Evolutionary conservation across 2,113 vertebrate genomes (phyloP).

Genomic region (Crotophaga sulcirostris): DNA sequence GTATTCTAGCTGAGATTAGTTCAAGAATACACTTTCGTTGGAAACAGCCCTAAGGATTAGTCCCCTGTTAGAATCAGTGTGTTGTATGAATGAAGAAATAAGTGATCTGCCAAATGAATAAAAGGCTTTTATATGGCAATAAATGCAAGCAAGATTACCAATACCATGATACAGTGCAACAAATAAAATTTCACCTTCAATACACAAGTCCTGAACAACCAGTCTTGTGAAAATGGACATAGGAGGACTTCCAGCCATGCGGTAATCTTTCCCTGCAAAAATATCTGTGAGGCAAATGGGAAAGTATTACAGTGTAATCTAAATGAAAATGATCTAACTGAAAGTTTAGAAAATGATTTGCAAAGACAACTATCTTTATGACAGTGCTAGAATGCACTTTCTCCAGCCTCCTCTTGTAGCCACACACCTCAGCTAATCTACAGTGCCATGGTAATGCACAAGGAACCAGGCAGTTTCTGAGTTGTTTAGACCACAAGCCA

Average conservation of each 20-base stretch:
- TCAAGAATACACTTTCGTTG: neutral
- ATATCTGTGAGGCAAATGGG: neutral
- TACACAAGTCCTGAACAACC: neutral
- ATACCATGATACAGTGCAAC: neutral
- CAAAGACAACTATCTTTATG: neutral
- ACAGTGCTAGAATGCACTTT: neutral
- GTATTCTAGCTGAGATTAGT: neutral
- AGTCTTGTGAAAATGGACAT: rapidly evolving
- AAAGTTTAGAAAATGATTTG: neutral
- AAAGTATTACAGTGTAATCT: neutral
- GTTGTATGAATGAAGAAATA: neutral
- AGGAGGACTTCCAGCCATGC: neutral
- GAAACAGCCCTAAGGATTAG: neutral
- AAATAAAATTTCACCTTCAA: neutral
- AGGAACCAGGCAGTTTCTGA: slow-evolving; percentile 22
- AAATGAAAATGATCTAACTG: neutral
- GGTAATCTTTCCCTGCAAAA: neutral
- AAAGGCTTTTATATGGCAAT: neutral
- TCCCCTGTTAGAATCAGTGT: neutral
- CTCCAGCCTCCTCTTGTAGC: neutral
- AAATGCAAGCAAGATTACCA: neutral
- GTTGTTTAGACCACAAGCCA: slow-evolving; percentile 18
- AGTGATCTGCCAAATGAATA: neutral
- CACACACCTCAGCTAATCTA: slow-evolving; percentile 18
- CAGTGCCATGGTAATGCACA: slow-evolving; percentile 45